Conservation (phyloP, 2,797 vertebrate species). For the Hyperoplus lanceolatus region DNA sequence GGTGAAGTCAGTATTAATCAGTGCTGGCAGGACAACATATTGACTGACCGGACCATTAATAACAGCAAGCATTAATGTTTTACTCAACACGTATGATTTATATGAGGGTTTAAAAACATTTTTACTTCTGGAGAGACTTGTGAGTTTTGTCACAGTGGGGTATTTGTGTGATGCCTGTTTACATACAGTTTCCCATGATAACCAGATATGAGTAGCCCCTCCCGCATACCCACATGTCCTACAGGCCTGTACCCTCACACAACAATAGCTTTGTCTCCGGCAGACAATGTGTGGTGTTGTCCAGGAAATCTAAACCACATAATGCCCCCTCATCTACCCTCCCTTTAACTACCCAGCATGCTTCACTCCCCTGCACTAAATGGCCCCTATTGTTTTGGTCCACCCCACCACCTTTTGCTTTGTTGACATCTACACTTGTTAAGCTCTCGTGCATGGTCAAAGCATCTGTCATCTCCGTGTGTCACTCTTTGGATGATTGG, state of each 20-base stretch:
- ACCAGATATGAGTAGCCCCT: slow-evolving; percentile 25
- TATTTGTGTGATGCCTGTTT: slow-evolving; percentile 31
- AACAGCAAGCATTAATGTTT: background rate
- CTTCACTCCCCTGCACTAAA: slow-evolving; percentile 62
- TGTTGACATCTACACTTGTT: slow-evolving; percentile 63
- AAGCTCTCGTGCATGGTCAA: slow-evolving; percentile 29
- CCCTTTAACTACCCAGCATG: slow-evolving; percentile 79
- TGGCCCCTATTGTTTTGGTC: slow-evolving; percentile 67
- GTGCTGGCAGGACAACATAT: background rate
- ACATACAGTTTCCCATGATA: slow-evolving; percentile 44
- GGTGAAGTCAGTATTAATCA: background rate
- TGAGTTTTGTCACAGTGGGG: slow-evolving; percentile 1
- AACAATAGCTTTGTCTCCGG: slow-evolving; percentile 74
- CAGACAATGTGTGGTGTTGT: slow-evolving; percentile 78
- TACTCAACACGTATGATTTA: background rate
- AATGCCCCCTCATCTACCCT: slow-evolving; percentile 62
- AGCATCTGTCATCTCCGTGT: slow-evolving; percentile 14
- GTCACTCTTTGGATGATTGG: background rate
- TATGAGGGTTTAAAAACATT: background rate
- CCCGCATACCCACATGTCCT: slow-evolving; percentile 43
- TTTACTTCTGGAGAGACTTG: background rate
- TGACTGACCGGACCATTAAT: background rate
- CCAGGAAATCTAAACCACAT: slow-evolving; percentile 61
- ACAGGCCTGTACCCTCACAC: slow-evolving; percentile 50
- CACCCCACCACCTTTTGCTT: slow-evolving; percentile 37